phyloP scores from a whole-genome alignment of 35 echinoderm and acorn worm species.

The Apostichopus parvimensis region DNA sequence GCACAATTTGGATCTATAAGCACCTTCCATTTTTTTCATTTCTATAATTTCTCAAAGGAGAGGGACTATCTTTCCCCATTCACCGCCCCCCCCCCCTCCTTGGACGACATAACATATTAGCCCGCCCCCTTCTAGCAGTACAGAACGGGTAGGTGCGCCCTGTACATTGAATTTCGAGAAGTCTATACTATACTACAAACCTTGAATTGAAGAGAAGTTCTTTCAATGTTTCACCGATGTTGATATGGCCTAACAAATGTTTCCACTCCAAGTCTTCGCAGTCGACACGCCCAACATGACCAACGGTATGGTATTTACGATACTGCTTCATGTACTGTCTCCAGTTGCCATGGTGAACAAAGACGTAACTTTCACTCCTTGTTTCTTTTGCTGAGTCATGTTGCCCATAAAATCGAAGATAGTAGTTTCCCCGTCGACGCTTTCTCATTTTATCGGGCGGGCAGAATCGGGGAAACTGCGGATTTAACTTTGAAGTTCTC shows the following conservation, averaged over 20 bases:
- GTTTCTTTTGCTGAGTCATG: slow-evolving; percentile 1
- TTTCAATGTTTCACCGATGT: slow-evolving; percentile 22
- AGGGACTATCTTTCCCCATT: too few species aligned
- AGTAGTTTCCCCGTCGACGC: neutral
- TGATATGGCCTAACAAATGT: slow-evolving; percentile 17
- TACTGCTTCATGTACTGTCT: slow-evolving; percentile 47
- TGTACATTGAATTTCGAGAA: too few species aligned
- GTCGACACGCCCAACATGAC: slow-evolving; percentile 6
- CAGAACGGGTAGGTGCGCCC: neutral
- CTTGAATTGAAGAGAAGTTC: slow-evolving; percentile 41
- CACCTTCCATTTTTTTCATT: too few species aligned
- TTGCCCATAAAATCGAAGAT: neutral
- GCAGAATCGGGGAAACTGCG: too few species aligned
- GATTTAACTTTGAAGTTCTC: slow-evolving; percentile 2
- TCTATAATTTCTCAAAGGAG: too few species aligned
- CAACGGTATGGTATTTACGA: slow-evolving; percentile 49
- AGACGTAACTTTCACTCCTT: slow-evolving; percentile 30
- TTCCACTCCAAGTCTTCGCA: slow-evolving; percentile 38
- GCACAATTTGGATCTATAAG: too few species aligned
- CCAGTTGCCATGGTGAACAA: slow-evolving; percentile 43
- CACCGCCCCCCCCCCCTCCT: too few species aligned
- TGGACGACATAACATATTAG: too few species aligned
- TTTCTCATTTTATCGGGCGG: slow-evolving; percentile 21
- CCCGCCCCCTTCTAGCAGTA: too few species aligned
- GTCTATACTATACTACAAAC: neutral